phyloP scores from a whole-genome alignment of 2,888 invertebrate species.

The Trichopoda pennipes region DNA sequence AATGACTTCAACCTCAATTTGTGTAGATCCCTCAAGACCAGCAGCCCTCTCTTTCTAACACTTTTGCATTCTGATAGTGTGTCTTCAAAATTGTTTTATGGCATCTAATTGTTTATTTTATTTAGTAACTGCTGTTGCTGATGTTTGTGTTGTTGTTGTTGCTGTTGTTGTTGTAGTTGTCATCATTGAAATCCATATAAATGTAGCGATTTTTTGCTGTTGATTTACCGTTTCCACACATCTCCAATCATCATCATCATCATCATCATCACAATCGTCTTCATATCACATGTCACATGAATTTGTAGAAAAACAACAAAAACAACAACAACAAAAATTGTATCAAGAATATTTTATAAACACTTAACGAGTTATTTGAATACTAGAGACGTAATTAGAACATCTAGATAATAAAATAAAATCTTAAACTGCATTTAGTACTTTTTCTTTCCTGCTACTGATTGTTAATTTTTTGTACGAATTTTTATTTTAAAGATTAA shows the following conservation, averaged over 20 bases:
- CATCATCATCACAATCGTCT: constrained; percentile 26
- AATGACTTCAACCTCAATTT: constrained; percentile 65
- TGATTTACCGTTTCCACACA: constrained; percentile 50
- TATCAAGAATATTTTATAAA: constrained; percentile 7
- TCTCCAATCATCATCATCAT: constrained; percentile 57
- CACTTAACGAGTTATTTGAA: constrained; percentile 55
- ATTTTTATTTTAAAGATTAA: constrained; percentile 49
- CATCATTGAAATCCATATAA: constrained; percentile 62
- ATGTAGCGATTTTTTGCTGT: constrained; percentile 47
- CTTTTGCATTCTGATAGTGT: constrained; percentile 15
- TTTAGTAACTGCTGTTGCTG: constrained; percentile 10
- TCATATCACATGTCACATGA: constrained; percentile 65
- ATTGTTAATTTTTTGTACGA: background rate
- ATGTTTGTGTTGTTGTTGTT: constrained; percentile 17
- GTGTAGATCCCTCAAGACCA: background rate
- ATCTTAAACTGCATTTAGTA: constrained; percentile 12
- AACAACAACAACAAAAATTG: constrained; percentile 15
- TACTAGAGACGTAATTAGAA: constrained; percentile 68
- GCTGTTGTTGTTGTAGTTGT: constrained; percentile 27
- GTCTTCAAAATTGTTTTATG: constrained; percentile 46
- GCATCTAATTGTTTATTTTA: constrained; percentile 59
- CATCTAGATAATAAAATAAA: constrained; percentile 28
- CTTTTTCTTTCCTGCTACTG: constrained; percentile 17
- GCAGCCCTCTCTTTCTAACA: background rate
- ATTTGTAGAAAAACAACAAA: background rate